Evolutionary conservation across 1,140 invertebrate species (phyloP).

Genomic region (Calycopis cecrops): DNA sequence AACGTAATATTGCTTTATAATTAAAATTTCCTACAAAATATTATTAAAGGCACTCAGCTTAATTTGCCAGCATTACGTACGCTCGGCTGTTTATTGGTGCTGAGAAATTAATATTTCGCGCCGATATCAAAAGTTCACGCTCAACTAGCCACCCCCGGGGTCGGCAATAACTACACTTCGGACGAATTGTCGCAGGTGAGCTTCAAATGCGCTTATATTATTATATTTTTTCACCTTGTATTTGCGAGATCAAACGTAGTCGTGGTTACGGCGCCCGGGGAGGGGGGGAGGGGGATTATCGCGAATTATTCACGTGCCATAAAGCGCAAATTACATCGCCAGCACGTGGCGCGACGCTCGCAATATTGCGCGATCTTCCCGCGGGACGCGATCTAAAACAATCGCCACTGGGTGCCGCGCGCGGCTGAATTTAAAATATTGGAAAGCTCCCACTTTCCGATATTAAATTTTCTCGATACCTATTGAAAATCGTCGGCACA

Average conservation of each 20-base stretch:
- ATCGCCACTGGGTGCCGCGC: slow-evolving; percentile 49
- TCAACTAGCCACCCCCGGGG: slow-evolving; percentile 65
- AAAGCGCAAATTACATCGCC: slow-evolving; percentile 68
- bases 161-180: slow-evolving; percentile 61
- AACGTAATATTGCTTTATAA: slow-evolving; percentile 52
- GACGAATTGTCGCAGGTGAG: slow-evolving; percentile 66
- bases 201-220: slow-evolving; percentile 68
- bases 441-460: slow-evolving; percentile 39
- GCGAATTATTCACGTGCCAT: slow-evolving; percentile 69
- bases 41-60: slow-evolving; percentile 69
- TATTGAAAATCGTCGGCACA: slow-evolving; percentile 33
- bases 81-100: slow-evolving; percentile 62
- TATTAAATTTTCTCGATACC: slow-evolving; percentile 43
- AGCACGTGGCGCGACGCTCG: slow-evolving; percentile 55
- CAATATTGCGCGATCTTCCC: slow-evolving; percentile 47
- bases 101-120: slow-evolving; percentile 73
- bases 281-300: slow-evolving; percentile 42
- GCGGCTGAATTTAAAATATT: slow-evolving; percentile 43
- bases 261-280: slow-evolving; percentile 40
- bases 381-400: slow-evolving; percentile 48
- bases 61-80: slow-evolving; percentile 69
- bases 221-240: slow-evolving; percentile 57
- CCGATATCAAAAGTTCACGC: slow-evolving; percentile 73
- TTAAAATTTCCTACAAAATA: slow-evolving; percentile 66
- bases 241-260: slow-evolving; percentile 63